phyloP scores from a whole-genome alignment of 2,113 vertebrate genomes.

The Hylia prasina region DNA sequence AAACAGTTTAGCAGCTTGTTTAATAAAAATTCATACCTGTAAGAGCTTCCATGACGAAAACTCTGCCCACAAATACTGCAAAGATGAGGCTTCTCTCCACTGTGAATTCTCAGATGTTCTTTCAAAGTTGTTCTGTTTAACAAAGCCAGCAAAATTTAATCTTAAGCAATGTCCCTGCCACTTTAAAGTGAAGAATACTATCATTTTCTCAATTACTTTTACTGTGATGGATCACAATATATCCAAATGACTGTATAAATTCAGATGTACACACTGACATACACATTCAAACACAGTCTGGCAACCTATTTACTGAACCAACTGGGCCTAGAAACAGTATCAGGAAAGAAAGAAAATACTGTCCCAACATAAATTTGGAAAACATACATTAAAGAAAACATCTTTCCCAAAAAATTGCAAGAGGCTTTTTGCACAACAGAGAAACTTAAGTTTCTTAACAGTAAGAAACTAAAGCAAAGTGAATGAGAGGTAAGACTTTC shows the following conservation, averaged over 20 bases:
- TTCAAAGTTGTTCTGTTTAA: conserved; percentile 87
- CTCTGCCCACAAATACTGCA: conserved; percentile 98
- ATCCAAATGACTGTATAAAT: not conserved
- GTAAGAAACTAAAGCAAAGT: not conserved
- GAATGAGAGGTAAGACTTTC: not conserved
- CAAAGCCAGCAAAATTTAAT: not conserved
- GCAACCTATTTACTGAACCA: not conserved
- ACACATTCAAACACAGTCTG: not conserved
- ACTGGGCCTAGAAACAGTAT: not conserved
- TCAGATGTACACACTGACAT: not conserved
- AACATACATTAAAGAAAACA: not conserved
- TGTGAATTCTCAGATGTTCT: conserved; percentile 96
- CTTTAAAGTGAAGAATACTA: not conserved
- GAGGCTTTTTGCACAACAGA: not conserved
- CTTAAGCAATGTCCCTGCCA: not conserved
- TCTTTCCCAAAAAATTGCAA: not conserved
- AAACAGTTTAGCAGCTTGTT: not conserved
- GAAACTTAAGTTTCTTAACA: not conserved
- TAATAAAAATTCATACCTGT: conserved; percentile 77
- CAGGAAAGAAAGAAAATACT: not conserved
- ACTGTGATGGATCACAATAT: not conserved
- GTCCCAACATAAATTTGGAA: not conserved
- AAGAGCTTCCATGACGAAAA: conserved; percentile 97
- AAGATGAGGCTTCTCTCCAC: conserved; percentile 96
- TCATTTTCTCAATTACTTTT: not conserved